Evolutionary conservation across 2,888 invertebrate species (phyloP).

Genomic region (Synanthedon tipuliformis): DNA sequence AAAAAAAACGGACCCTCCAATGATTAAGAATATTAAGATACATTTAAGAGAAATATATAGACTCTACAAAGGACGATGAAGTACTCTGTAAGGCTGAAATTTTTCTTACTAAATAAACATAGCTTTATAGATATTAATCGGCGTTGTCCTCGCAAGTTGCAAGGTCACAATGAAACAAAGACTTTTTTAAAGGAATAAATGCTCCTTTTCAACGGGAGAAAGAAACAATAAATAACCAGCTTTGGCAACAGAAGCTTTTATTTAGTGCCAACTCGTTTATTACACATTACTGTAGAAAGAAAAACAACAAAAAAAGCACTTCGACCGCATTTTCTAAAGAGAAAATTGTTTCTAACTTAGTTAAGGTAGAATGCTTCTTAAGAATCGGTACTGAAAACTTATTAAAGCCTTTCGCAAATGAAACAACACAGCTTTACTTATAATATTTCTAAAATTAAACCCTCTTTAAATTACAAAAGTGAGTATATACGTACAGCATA

Average conservation of each 20-base stretch:
- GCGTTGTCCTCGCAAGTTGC: neutral
- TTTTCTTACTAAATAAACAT: no score
- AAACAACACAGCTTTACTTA: no score
- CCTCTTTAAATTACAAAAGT: no score
- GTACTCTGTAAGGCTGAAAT: no score
- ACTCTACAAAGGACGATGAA: no score
- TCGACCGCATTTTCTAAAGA: neutral
- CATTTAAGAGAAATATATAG: no score
- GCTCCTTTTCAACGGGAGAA: neutral
- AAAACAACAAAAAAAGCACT: neutral
- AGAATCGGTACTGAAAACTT: constrained; percentile 9
- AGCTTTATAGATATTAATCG: no score
- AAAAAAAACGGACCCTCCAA: no score
- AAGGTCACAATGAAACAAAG: neutral
- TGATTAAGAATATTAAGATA: no score
- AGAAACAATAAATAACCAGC: neutral
- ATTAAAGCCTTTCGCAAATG: no score
- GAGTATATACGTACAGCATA: no score
- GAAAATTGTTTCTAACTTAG: neutral
- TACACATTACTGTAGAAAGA: neutral
- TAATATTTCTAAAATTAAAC: no score
- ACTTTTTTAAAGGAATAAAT: neutral
- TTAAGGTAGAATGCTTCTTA: neutral
- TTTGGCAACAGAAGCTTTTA: neutral
- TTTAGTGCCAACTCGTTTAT: neutral